A percentile compares a stretch with the other conserved stretches of the same genome.
Conservation (phyloP, 2,113 vertebrate genomes). For the Myodes glareolus region DNA sequence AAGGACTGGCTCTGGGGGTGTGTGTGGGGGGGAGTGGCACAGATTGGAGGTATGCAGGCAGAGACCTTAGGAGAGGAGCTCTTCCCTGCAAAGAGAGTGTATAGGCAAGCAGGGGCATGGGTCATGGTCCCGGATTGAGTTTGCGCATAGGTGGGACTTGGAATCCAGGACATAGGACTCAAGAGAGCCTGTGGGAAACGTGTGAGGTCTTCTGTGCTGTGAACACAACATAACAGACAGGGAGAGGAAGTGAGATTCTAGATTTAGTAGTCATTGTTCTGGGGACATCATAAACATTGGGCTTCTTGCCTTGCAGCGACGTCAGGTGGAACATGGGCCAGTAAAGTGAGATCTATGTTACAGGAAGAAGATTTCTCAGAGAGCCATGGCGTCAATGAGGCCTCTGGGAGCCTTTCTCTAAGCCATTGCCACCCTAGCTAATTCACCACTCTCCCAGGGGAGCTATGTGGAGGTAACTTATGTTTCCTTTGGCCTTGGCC, state of each 20-base stretch:
- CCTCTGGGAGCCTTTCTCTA: not conserved
- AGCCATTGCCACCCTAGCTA: not conserved
- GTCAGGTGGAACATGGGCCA: rapidly evolving
- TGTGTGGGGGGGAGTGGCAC: too few relatives aligned
- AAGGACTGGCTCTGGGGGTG: too few relatives aligned
- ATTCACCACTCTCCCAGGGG: not conserved
- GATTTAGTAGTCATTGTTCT: not conserved
- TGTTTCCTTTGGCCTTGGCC: not conserved
- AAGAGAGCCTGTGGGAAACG: not conserved
- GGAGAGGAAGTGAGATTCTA: not conserved
- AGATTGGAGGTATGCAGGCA: too few relatives aligned
- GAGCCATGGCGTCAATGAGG: too few relatives aligned
- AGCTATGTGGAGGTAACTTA: not conserved
- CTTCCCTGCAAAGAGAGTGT: not conserved
- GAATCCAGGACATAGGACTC: not conserved
- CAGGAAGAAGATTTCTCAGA: not conserved
- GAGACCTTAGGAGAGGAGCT: not conserved
- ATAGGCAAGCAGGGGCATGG: not conserved
- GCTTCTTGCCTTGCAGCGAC: not conserved
- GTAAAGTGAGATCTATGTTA: not conserved
- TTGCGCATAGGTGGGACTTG: not conserved
- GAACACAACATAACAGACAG: not conserved
- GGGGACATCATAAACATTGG: not conserved
- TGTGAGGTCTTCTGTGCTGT: not conserved
- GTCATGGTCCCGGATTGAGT: not conserved